Evolutionary conservation across 53 echinoderm and acorn worm genomes (phyloP), one percentile per base, ranked within the genome.

Genomic region (Echinometra lucunter): DNA sequence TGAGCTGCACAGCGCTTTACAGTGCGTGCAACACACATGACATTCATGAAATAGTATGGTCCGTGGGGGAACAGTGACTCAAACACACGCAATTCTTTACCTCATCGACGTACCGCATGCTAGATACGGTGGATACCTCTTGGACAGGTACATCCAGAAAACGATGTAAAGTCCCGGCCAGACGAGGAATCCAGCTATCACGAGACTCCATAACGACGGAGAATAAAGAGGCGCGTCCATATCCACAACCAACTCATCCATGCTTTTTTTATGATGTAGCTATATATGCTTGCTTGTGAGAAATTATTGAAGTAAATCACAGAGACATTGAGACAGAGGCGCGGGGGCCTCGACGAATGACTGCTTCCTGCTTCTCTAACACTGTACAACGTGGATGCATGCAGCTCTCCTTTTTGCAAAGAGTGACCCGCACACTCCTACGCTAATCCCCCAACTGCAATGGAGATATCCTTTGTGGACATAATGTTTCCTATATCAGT

Each of bases 91-190:
- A 53, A 53, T n/a, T 53, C 0, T 1, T 89, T 57, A 89, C 89
- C 89, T 89, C 89, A 89, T 89, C 2, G 89, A 30, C 12, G 89
- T 89, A 32, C 89, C 89, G 57, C 57, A 89, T 27, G 89, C 89
- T 57, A 58, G 89, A 47, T 55, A 11, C 27, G 35, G 34, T 7
- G 89, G 53, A 56, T 89, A 89, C 35, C 28, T 55, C 57, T 11
- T 49, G 30, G 34, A 56, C 16, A 89, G 11, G 35, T 15, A 5
- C 34, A 15, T 18, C 89, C 57, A 57, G 28, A 89, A 89, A 35
- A 57, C 34, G 53, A 89, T 55, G 57, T 30, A 89, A 49, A 89
- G 57, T 35, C 53, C 55, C 5, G 89, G 89, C 89, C 89, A 89
- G 34, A 89, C 32, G 28, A 89, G 15, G 16, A 57, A 89, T 9